Evolutionary conservation across 1,140 invertebrate species (phyloP).

Genomic region (Drosophila prosaltans): DNA sequence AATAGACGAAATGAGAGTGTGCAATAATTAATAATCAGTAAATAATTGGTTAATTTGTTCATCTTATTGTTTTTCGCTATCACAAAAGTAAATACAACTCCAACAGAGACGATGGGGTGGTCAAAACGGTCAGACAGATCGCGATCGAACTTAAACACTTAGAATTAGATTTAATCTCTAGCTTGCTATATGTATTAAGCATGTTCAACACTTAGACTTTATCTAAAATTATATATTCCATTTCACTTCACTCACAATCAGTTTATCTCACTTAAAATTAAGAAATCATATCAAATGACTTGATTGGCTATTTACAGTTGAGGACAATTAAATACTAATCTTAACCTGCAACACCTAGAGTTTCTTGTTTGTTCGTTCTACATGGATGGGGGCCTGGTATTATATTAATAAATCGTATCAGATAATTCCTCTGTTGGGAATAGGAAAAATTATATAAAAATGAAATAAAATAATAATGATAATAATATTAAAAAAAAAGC

Average conservation of each 20-base stretch:
- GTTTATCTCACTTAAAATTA: constrained; percentile 33
- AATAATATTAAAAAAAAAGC: background rate
- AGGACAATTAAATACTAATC: constrained; percentile 36
- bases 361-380: constrained; percentile 22
- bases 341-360: constrained; percentile 35
- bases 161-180: constrained; percentile 60
- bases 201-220: constrained; percentile 69
- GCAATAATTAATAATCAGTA: constrained; percentile 34
- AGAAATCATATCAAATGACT: constrained; percentile 79
- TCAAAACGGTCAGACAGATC: constrained; percentile 21
- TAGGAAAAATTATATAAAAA: background rate
- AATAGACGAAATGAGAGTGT: constrained; percentile 40
- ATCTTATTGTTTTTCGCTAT: constrained; percentile 76
- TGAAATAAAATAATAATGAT: background rate
- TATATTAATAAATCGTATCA: background rate
- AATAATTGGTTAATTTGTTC: constrained; percentile 66
- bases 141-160: constrained; percentile 43
- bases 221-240: constrained; percentile 55
- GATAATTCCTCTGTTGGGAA: background rate
- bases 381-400: constrained; percentile 4
- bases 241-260: constrained; percentile 24
- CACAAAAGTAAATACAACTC: constrained; percentile 80
- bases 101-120: constrained; percentile 48
- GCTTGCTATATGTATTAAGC: constrained; percentile 45
- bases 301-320: constrained; percentile 61